Evolutionary conservation across 2,797 vertebrate genomes (phyloP), one percentile per base, ranked within the genome.

Genomic region (Danio kyathit): DNA sequence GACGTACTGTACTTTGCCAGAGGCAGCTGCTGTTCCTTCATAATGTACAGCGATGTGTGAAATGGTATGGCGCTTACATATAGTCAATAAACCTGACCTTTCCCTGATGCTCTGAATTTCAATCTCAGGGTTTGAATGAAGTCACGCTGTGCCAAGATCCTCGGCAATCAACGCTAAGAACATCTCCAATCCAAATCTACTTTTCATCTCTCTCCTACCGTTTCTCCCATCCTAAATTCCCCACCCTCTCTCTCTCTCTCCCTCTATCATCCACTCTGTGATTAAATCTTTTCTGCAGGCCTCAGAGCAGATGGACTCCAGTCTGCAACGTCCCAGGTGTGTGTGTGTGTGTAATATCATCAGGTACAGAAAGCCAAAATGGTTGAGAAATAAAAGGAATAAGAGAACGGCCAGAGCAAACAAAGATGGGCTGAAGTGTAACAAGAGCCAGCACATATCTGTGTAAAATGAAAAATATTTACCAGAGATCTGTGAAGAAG

Each of bases 401-500:
- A 14, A 12, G 16, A 77, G 60, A 77, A 49, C 46, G 61, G 13
- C 17, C 41, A 21, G 5, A 9, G n/a, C 13, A 81, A 61, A 82
- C 11, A 74, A 48, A 74, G 14, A 51, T 4, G 3, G 11, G 44
- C 13, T 13, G 5, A 38, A 9, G 29, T 44, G 21, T 46, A 71
- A 51, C 10, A 54, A 29, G 40, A 16, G 14, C 44, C 29, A 51
- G 54, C 6, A 63, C 29, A 14, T 14, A 46, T 60, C 21, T n/a
- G 43, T 67, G 52, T 19, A 61, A 63, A 49, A 13, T 54, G 17
- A 59, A 43, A 10, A 38, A 49, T 2, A 43, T 44, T 88, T 93
- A 96, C 95, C 95, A 95, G 79, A 96, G 93, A 91, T 96, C 95
- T 73, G 95, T 94, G 52, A 96, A 90, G 88, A 94, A 96, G 88